Conservation (phyloP, 2,888 invertebrate species). For the Hydrotaea cyrtoneurina region DNA sequence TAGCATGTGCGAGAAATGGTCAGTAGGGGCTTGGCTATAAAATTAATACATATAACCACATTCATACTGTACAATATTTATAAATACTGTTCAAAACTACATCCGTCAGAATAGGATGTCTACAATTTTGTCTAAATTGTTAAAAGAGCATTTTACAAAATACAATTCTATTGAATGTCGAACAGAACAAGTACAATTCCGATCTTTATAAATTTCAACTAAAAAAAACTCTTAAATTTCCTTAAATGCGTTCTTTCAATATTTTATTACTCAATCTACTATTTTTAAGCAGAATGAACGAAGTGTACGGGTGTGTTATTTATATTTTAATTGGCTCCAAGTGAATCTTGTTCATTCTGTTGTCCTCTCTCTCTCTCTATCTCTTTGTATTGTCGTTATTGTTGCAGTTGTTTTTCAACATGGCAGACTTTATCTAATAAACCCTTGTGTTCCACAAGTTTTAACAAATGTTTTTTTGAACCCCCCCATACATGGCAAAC, state of each 20-base stretch:
- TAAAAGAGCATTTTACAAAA: too few species aligned
- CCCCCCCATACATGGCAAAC: slow-evolving; percentile 32
- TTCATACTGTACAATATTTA: too few species aligned
- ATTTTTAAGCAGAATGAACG: slow-evolving; percentile 14
- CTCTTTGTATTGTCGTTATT: slow-evolving; percentile 27
- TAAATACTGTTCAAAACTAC: too few species aligned
- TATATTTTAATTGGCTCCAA: slow-evolving; percentile 63
- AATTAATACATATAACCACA: too few species aligned
- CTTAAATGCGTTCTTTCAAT: background rate
- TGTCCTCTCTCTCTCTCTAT: too few species aligned
- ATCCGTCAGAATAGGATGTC: too few species aligned
- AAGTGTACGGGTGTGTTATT: slow-evolving; percentile 38
- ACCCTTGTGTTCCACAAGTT: slow-evolving; percentile 64
- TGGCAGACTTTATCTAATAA: slow-evolving; percentile 67
- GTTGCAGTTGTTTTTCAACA: slow-evolving; percentile 44
- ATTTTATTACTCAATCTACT: background rate
- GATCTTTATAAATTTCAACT: too few species aligned
- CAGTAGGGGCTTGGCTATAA: too few species aligned
- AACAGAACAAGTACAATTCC: too few species aligned
- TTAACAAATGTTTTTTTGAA: slow-evolving; percentile 65
- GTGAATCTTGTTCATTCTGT: slow-evolving; percentile 56
- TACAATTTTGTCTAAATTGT: too few species aligned
- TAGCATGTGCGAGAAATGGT: too few species aligned
- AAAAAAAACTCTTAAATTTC: background rate
- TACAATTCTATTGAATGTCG: too few species aligned